Conservation (phyloP, 2,888 invertebrate species). For the Aproaerema taeniolella region DNA sequence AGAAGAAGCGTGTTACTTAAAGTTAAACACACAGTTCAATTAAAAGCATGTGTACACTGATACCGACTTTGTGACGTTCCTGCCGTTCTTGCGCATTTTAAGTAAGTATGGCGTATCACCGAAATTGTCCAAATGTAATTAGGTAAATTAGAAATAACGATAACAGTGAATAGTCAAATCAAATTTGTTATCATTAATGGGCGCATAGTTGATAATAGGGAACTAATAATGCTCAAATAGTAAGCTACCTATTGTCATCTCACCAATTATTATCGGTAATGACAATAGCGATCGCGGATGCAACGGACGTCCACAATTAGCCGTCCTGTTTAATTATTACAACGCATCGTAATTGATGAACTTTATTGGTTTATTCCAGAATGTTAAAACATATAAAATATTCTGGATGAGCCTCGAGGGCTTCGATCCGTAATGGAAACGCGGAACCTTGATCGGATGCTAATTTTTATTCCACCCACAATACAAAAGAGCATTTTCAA, state of each 20-base stretch:
- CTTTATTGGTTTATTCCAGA: slow-evolving; percentile 21
- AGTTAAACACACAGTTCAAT: no score
- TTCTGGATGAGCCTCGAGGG: slow-evolving; percentile 15
- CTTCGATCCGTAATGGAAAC: slow-evolving; percentile 11
- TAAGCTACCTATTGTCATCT: neutral
- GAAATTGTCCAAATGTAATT: no score
- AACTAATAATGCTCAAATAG: no score
- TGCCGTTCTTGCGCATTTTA: no score
- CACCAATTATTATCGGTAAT: slow-evolving; percentile 7
- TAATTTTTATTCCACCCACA: slow-evolving; percentile 18
- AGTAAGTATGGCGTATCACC: no score
- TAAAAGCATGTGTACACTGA: no score
- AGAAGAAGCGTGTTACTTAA: no score
- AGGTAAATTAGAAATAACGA: no score
- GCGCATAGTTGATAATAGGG: no score
- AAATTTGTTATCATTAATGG: no score
- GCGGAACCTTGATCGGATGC: slow-evolving; percentile 9
- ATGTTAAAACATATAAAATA: slow-evolving; percentile 19
- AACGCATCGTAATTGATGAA: slow-evolving; percentile 19
- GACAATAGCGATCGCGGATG: slow-evolving; percentile 10
- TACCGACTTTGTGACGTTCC: no score
- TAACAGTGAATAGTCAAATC: no score
- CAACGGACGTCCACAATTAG: slow-evolving; percentile 15
- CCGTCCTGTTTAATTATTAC: slow-evolving; percentile 14
- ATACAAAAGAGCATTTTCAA: slow-evolving; percentile 7